phyloP scores from a whole-genome alignment of 1,140 invertebrate species.

The Apis dorsata region DNA sequence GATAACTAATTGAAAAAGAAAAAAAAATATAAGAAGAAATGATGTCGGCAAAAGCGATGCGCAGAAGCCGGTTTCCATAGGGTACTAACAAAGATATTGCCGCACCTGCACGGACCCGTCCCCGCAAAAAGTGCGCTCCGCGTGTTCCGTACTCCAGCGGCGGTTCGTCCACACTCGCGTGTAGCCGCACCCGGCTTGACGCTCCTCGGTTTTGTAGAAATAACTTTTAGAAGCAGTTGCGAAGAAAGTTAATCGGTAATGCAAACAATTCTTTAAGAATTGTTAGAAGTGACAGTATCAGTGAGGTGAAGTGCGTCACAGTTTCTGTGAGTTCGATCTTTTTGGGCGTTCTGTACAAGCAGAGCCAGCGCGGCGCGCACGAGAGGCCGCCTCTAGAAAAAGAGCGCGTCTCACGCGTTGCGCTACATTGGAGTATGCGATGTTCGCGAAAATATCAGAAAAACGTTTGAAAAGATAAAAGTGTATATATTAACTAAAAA shows the following conservation, averaged over 20 bases:
- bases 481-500: neutral
- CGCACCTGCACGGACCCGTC: slow-evolving; percentile 33
- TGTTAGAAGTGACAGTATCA: slow-evolving; percentile 12
- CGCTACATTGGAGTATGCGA: slow-evolving; percentile 26
- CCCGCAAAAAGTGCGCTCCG: slow-evolving; percentile 61
- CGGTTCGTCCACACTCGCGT: slow-evolving; percentile 60
- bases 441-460: neutral
- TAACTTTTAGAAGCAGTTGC: slow-evolving; percentile 5
- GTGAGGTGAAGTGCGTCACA: slow-evolving; percentile 53
- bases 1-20: neutral
- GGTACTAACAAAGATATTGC: slow-evolving; percentile 22
- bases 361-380: slow-evolving; percentile 50
- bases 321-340: slow-evolving; percentile 56
- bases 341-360: slow-evolving; percentile 45
- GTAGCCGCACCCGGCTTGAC: slow-evolving; percentile 60
- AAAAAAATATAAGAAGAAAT: neutral
- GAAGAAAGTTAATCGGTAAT: neutral
- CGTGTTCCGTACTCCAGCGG: slow-evolving; percentile 64
- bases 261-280: slow-evolving; percentile 50
- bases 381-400: slow-evolving; percentile 52
- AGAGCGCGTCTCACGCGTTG: slow-evolving; percentile 54
- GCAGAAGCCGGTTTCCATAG: slow-evolving; percentile 39
- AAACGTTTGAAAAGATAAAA: slow-evolving; percentile 18
- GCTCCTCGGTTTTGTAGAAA: slow-evolving; percentile 46
- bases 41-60: slow-evolving; percentile 27